Base-by-base conservation (phyloP, 2,113 vertebrate species). In the Lycaon pictus region DNA sequence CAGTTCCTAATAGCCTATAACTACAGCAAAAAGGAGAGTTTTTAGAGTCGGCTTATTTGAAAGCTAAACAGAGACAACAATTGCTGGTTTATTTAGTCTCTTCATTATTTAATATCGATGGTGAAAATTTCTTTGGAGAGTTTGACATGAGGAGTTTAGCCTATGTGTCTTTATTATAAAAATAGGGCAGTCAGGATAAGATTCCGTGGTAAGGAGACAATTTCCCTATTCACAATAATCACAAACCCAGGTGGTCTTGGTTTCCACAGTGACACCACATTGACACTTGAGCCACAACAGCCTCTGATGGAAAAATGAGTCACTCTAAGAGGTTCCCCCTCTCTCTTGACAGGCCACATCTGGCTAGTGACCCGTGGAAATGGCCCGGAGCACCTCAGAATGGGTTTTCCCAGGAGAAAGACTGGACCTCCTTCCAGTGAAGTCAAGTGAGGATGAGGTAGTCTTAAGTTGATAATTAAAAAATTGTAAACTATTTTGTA, bases 61-160 rank as follows among this genome's bases (percentile, higher is more conserved):
- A 93, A 95, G 51, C 82, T 89, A 89, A 95, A 71, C 22, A 96
- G 77, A 94, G 48, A 72, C 32, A 92, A 29, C 13, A 63, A 13
- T 72, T 67, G 9, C 37, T 96, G 29, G 35, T 86, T 96, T 80
- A 82, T 91, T 85, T 63, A 85, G 15, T 89, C 29, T 96, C 67
- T 91, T 93, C 90, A 91, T 95, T 88, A 97, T 91, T 96, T 95
- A 80, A 67, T 83, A 87, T 87, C 27, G 86, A 93, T n/a, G 27
- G 48, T 32, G 17, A 76, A 91, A 67, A 37, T 93, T 62, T 84
- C 37, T 29, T 58, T 90, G 32, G 74, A 51, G 76, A 92, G 6
- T 67, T 77, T 93, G 48, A 72, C 53, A 90, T 88, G n/a, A 89
- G n/a, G 60, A 81, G 9, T 81, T 95, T 72, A 76, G 7, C 4